These are phyloP conservation scores for Leptodactylus fuscus DNA, from an alignment of 2,113 vertebrate genomes.

Conservation along the genomic window DNA sequence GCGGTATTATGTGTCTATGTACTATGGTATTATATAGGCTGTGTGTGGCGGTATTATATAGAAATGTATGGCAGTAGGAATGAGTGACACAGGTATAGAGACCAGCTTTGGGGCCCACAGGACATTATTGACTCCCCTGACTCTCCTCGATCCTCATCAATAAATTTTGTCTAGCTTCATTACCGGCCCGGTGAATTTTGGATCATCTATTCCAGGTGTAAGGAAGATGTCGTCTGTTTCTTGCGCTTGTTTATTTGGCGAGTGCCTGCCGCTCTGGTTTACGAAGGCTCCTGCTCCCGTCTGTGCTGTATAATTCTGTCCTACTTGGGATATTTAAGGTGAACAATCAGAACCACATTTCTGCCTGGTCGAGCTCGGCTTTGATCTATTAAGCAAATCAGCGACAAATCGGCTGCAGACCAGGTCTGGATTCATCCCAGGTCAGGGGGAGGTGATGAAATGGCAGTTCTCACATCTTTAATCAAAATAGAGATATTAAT, in stretches of 20 bases:
- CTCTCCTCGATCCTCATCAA: not conserved
- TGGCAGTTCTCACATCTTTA: slow-evolving; percentile 60
- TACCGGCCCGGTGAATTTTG: not conserved
- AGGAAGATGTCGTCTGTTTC: slow-evolving; percentile 11
- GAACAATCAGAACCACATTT: slow-evolving; percentile 60
- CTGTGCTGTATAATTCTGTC: slow-evolving; percentile 36
- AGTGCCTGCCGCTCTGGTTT: slow-evolving; percentile 12
- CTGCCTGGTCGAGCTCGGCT: slow-evolving; percentile 43
- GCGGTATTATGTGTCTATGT: not conserved
- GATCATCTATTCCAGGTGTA: slow-evolving; percentile 14
- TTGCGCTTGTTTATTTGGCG: slow-evolving; percentile 15
- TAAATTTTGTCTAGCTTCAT: too few relatives aligned
- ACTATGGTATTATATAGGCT: not conserved
- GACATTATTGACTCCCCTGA: not conserved
- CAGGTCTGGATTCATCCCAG: slow-evolving; percentile 56
- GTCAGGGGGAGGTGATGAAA: slow-evolving; percentile 59
- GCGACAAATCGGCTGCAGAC: slow-evolving; percentile 59
- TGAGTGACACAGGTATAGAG: not conserved
- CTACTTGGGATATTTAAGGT: slow-evolving; percentile 58
- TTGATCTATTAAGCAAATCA: slow-evolving; percentile 61
- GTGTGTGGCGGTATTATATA: not conserved
- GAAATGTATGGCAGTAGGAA: not conserved
- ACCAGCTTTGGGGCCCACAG: not conserved
- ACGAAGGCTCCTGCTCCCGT: slow-evolving; percentile 23
- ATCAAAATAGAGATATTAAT: slow-evolving; percentile 61